Conservation (phyloP, 2,888 invertebrate species). For the Anaspis maculata region DNA sequence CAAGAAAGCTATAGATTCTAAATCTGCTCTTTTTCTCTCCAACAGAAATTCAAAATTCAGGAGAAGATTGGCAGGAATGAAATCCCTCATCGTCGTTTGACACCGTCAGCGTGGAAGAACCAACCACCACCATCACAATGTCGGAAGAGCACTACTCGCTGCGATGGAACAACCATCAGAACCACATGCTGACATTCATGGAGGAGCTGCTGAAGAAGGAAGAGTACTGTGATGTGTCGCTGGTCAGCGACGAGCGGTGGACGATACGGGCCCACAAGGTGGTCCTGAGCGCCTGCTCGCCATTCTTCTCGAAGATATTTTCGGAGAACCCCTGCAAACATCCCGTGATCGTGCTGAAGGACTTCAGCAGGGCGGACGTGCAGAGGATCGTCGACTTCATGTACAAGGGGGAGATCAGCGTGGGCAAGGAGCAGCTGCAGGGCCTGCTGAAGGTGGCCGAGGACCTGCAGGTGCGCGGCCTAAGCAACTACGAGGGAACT, state of each 20-base stretch:
- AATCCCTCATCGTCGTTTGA: constrained; percentile 19
- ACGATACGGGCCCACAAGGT: constrained; percentile 86
- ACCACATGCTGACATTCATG: constrained; percentile 79
- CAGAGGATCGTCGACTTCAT: constrained; percentile 87
- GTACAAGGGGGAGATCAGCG: constrained; percentile 89
- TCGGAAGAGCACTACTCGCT: constrained; percentile 79
- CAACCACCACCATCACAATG: too few species aligned
- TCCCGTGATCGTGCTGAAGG: constrained; percentile 85
- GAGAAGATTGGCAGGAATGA: constrained; percentile 24
- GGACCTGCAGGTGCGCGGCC: constrained; percentile 73
- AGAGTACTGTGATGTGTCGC: constrained; percentile 81
- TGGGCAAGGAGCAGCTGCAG: constrained; percentile 75
- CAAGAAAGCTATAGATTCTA: not conserved
- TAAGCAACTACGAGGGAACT: constrained; percentile 51
- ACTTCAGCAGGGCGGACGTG: constrained; percentile 82
- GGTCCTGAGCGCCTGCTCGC: constrained; percentile 81
- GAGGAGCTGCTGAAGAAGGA: constrained; percentile 82
- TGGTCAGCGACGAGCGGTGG: constrained; percentile 80
- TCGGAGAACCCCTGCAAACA: constrained; percentile 90
- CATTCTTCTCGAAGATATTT: constrained; percentile 82
- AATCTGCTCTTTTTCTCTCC: not conserved
- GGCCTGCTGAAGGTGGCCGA: constrained; percentile 82
- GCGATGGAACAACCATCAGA: constrained; percentile 91
- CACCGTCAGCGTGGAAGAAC: constrained; percentile 2
- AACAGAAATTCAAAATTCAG: constrained; percentile 36